phyloP scores from a whole-genome alignment of 64 coral and sea anemone genomes.

The Montipora sp. region DNA sequence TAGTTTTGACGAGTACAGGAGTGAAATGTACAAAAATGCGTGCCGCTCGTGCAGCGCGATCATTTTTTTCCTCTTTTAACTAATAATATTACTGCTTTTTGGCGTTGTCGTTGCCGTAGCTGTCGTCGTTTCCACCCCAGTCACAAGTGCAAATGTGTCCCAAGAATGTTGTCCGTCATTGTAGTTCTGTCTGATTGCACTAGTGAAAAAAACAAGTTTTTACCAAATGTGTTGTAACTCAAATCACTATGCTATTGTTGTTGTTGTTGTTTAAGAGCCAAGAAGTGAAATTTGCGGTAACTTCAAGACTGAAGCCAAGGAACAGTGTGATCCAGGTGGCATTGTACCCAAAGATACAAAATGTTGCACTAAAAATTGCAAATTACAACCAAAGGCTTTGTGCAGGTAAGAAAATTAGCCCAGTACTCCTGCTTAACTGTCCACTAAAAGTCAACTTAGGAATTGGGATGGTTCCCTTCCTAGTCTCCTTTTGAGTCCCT shows the following conservation, averaged over 20 bases:
- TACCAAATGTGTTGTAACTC: neutral
- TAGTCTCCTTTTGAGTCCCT: neutral
- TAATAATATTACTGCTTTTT: too few species aligned
- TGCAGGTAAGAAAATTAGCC: slow-evolving; percentile 71
- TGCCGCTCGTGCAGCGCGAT: too few species aligned
- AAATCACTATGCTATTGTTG: neutral
- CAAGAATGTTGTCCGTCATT: too few species aligned
- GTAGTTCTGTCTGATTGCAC: too few species aligned
- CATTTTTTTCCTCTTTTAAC: too few species aligned
- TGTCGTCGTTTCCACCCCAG: too few species aligned
- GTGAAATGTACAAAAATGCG: too few species aligned
- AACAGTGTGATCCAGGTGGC: slow-evolving; percentile 91
- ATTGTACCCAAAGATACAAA: slow-evolving; percentile 17
- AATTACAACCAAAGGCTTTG: slow-evolving; percentile 40
- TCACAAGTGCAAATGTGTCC: too few species aligned
- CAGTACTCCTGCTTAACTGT: neutral
- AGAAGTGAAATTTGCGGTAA: slow-evolving; percentile 87
- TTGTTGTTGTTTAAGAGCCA: slow-evolving; percentile 50
- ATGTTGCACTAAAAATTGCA: slow-evolving; percentile 82
- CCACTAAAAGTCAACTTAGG: neutral
- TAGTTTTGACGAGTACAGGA: too few species aligned
- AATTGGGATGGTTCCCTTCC: neutral
- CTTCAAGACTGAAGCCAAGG: slow-evolving; percentile 75
- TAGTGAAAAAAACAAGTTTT: too few species aligned
- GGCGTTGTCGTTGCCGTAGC: too few species aligned